phyloP scores from a whole-genome alignment of 2,888 invertebrate species.

The Beris chalybata region DNA sequence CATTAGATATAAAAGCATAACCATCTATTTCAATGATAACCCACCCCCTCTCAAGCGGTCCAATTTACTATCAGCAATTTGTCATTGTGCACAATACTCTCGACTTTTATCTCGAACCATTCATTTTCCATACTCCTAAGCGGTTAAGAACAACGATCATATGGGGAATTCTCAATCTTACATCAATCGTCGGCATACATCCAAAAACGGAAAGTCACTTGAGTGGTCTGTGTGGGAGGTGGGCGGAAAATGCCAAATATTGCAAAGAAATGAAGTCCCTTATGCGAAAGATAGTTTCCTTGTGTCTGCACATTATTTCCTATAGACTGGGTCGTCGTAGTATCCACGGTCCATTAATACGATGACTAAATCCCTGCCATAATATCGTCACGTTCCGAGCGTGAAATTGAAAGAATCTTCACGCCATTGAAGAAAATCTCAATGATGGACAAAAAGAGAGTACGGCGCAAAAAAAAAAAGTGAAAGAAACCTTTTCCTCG shows the following conservation, averaged over 20 bases:
- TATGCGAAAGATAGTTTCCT: neutral
- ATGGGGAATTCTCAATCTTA: too few species aligned
- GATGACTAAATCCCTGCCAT: constrained; percentile 28
- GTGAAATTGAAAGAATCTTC: constrained; percentile 27
- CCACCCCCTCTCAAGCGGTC: too few species aligned
- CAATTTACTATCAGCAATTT: too few species aligned
- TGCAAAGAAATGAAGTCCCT: neutral
- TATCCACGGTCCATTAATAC: constrained; percentile 18
- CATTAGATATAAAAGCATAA: too few species aligned
- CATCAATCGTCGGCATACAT: too few species aligned
- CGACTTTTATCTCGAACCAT: too few species aligned
- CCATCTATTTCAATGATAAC: too few species aligned
- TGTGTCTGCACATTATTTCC: constrained; percentile 18
- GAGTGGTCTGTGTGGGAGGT: neutral
- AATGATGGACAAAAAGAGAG: constrained; percentile 11
- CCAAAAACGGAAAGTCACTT: neutral
- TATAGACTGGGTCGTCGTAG: constrained; percentile 17
- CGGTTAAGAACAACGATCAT: too few species aligned
- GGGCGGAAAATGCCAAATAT: neutral
- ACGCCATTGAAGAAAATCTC: constrained; percentile 26
- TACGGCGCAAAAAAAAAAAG: neutral
- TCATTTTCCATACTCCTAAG: too few species aligned
- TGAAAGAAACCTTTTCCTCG: too few species aligned
- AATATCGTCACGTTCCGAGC: constrained; percentile 27
- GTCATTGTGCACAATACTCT: too few species aligned